Evolutionary conservation across 2,797 vertebrate species (phyloP), one percentile per base, ranked within the genome.

Genomic region (Merluccius polli): DNA sequence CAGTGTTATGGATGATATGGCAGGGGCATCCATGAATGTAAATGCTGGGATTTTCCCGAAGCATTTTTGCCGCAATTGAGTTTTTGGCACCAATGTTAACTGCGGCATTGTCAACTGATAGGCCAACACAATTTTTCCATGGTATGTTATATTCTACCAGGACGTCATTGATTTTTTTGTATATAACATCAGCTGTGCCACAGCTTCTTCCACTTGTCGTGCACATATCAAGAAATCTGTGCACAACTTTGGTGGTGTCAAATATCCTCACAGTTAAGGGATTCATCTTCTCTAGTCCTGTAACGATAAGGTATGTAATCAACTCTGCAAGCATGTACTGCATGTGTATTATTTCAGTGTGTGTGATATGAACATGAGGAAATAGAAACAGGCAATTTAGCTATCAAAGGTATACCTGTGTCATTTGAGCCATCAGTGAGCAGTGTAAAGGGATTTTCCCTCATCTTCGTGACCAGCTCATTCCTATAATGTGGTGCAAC

Each of bases 371-470:
- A 36, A 30, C 12, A 5, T 27, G 27, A 27, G 7, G 27, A 69
- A 59, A 59, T 59, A n/a, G 48, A 31, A 82, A 29, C 52, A 67
- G 21, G 27, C 68, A 70, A 31, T 30, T 70, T 70, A 70, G 67
- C 65, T 73, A 35, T 70, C 52, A 74, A 77, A 74, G 27, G 12
- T 9, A 71, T 71, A 81, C 80, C 67, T 30, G 32, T 77, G 11
- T 77, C 81, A 75, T 79, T 73, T 31, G 78, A 82, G 24, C 81
- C 81, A 82, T 79, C 75, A 6, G 78, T 79, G 63, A 77, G 10
- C 6, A 79, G 29, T 35, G 77, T 77, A 29, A 63, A 82, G 9
- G 78, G 78, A 30, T 48, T 73, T 68, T 79, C 38, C 21, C 36
- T 83, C 73, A 78, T 80, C 31, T 73, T 65, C 71, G 73, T 29